These are phyloP conservation scores for Onychorhynchus coronatus DNA, from an alignment of 2,113 vertebrate species.

Conservation along the genomic window DNA sequence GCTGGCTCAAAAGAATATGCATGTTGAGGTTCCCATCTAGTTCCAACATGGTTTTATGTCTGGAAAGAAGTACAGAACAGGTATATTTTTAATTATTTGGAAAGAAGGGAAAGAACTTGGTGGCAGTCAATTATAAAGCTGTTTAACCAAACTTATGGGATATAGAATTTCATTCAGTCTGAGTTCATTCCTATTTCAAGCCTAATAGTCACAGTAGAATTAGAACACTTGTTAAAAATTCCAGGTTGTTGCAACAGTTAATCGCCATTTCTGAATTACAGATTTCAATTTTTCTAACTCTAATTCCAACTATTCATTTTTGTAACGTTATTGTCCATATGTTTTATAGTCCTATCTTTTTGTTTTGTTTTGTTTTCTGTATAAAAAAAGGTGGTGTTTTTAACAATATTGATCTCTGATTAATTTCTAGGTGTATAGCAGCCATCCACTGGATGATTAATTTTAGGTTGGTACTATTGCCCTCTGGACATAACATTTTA, in stretches of 20 bases:
- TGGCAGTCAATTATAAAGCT: neutral
- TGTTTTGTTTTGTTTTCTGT: accelerated
- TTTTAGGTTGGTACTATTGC: neutral
- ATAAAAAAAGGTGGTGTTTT: neutral
- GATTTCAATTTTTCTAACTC: neutral
- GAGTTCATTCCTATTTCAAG: neutral
- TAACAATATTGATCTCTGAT: neutral
- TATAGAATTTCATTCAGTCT: neutral
- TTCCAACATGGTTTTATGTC: neutral
- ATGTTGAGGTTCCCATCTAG: neutral
- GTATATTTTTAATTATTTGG: neutral
- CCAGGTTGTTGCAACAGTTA: neutral
- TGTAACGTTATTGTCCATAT: neutral
- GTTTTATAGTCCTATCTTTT: neutral
- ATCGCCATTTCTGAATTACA: neutral
- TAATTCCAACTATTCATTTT: neutral
- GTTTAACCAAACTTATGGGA: neutral
- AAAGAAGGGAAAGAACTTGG: neutral
- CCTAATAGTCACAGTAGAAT: neutral
- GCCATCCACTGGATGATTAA: neutral
- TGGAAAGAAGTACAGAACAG: neutral
- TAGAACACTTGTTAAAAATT: neutral
- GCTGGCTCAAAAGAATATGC: neutral
- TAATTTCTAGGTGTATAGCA: neutral
- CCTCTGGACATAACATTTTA: neutral